A percentile compares a stretch with the other conserved stretches of the same genome.
Evolutionary conservation across 1,140 invertebrate genomes (phyloP).

Genomic region (Asbolus verrucosus): DNA sequence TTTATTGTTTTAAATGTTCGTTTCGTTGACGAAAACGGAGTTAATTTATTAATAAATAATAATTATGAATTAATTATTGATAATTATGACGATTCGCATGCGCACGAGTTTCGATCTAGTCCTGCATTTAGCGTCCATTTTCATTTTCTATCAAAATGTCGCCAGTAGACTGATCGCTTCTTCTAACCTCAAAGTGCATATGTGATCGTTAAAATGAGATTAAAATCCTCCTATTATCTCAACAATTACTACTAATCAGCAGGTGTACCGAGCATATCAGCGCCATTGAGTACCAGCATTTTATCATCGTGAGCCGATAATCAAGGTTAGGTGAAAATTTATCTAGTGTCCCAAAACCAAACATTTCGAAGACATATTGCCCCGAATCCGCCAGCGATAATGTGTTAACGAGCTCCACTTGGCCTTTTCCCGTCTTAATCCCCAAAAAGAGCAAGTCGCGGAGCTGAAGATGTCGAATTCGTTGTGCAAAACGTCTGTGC

Average conservation of each 20-base stretch:
- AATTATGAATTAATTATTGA: too few species aligned
- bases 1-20: too few species aligned
- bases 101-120: not conserved
- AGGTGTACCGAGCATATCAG: not conserved
- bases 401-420: not conserved
- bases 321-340: constrained; percentile 4
- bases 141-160: not conserved
- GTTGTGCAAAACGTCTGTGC: constrained; percentile 58
- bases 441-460: too few species aligned
- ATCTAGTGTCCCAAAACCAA: not conserved
- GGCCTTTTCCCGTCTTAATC: too few species aligned
- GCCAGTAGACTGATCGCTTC: not conserved
- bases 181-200: constrained; percentile 7
- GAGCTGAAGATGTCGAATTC: constrained; percentile 53
- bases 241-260: not conserved
- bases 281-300: not conserved
- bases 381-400: not conserved
- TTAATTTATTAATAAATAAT: too few species aligned
- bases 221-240: not conserved
- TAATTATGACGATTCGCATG: too few species aligned
- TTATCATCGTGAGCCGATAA: not conserved
- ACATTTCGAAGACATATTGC: not conserved
- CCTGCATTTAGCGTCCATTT: not conserved
- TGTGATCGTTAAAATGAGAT: constrained; percentile 1
- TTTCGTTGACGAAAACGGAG: too few species aligned